Percentiles rank a stretch among this genome's conserved stretches.
These are phyloP conservation scores for Alcedo atthis DNA, from an alignment of 2,797 vertebrate genomes.

Conservation along the genomic window DNA sequence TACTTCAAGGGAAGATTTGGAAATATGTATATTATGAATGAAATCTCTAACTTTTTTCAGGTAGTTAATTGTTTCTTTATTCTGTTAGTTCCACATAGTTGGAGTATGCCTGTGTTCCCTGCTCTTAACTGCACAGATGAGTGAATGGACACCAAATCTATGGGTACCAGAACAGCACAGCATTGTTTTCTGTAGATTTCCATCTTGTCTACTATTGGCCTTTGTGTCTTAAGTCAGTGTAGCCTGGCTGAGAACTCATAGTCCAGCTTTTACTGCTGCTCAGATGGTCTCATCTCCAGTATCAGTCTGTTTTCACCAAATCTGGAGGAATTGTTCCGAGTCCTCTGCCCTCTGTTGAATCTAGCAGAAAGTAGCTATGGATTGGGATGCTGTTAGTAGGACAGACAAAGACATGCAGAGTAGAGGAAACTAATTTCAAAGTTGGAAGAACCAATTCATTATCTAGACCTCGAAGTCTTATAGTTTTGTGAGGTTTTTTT, in stretches of 20 bases:
- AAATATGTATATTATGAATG: background rate
- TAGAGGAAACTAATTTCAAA: background rate
- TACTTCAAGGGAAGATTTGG: constrained; percentile 31
- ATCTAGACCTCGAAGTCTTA: background rate
- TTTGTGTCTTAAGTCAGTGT: background rate
- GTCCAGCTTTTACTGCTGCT: background rate
- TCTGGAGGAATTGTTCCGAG: background rate
- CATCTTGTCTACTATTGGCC: background rate
- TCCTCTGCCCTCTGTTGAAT: background rate
- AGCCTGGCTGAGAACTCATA: background rate
- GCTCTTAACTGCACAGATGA: constrained; percentile 18
- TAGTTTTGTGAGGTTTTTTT: background rate
- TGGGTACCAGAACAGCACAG: background rate
- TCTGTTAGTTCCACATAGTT: constrained; percentile 3
- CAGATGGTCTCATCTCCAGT: background rate
- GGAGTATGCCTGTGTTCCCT: background rate
- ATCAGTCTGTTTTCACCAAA: background rate
- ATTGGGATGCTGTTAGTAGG: background rate
- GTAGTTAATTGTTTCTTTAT: constrained; percentile 8
- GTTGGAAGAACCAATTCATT: background rate
- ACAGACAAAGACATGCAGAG: background rate
- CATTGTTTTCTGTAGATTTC: background rate
- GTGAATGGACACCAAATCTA: background rate
- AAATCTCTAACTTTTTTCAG: background rate
- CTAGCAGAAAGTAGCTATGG: background rate